Conservation (phyloP, 2,888 invertebrate genomes). For the Tipula helvola region DNA sequence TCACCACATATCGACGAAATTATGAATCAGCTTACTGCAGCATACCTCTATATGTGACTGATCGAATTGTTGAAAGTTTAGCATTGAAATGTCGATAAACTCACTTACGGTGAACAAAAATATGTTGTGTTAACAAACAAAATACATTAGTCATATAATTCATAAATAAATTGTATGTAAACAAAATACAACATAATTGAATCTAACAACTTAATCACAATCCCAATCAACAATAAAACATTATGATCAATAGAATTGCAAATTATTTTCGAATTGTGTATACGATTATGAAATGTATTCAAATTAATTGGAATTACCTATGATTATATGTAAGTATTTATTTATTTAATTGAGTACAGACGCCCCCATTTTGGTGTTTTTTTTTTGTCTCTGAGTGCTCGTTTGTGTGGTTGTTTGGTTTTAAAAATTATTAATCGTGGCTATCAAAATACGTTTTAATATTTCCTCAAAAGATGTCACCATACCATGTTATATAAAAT, state of each 20-base stretch:
- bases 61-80: not conserved
- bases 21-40: not conserved
- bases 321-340: not conserved
- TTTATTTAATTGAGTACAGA: not conserved
- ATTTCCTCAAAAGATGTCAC: too few relatives aligned
- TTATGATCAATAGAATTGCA: not conserved
- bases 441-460: too few relatives aligned
- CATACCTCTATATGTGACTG: not conserved
- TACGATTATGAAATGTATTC: not conserved
- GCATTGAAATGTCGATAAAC: not conserved
- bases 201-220: not conserved
- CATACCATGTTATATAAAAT: too few relatives aligned
- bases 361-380: not conserved
- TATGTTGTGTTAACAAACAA: not conserved
- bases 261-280: not conserved
- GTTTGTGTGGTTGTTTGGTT: too few relatives aligned
- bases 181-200: not conserved
- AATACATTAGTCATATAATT: not conserved
- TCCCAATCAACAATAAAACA: not conserved
- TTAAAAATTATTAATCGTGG: too few relatives aligned
- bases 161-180: not conserved
- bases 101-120: not conserved
- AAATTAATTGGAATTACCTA: not conserved
- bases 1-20: too few relatives aligned
- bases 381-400: too few relatives aligned